Conservation (phyloP, 2,888 invertebrate genomes). For the Luperina testacea region DNA sequence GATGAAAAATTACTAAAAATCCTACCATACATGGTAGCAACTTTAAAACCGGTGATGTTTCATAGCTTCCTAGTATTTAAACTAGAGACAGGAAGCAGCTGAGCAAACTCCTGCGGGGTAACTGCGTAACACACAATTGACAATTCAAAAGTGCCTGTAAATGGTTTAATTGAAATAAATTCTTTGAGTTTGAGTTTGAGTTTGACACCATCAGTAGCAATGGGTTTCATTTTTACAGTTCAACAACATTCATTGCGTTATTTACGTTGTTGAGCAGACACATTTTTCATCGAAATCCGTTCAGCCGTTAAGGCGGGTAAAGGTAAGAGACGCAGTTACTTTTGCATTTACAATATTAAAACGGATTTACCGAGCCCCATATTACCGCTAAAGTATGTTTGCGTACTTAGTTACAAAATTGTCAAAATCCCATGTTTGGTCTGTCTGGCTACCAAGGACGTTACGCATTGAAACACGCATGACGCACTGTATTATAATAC, state of each 20-base stretch:
- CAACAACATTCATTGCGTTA: no score
- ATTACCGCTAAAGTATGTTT: background rate
- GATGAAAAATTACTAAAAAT: no score
- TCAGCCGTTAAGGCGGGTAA: background rate
- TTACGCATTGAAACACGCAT: constrained; percentile 31
- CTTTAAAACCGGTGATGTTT: background rate
- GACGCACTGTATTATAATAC: constrained; percentile 22
- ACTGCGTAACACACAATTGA: no score
- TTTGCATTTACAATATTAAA: background rate
- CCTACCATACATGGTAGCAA: no score
- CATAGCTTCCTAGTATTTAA: background rate
- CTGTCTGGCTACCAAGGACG: constrained; percentile 36
- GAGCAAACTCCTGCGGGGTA: background rate
- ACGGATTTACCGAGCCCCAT: background rate
- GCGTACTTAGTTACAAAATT: background rate
- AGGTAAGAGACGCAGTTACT: background rate
- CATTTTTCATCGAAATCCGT: background rate
- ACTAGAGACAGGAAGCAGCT: background rate
- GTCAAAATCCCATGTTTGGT: constrained; percentile 22
- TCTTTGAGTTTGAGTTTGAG: no score
- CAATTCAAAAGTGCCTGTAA: no score
- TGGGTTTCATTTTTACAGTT: no score
- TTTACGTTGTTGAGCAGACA: no score
- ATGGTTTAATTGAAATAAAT: no score
- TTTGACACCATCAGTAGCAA: no score